Evolutionary conservation across 2,888 invertebrate genomes (phyloP), one percentile per base, ranked within the genome.

Genomic region (Amphipyra berbera): DNA sequence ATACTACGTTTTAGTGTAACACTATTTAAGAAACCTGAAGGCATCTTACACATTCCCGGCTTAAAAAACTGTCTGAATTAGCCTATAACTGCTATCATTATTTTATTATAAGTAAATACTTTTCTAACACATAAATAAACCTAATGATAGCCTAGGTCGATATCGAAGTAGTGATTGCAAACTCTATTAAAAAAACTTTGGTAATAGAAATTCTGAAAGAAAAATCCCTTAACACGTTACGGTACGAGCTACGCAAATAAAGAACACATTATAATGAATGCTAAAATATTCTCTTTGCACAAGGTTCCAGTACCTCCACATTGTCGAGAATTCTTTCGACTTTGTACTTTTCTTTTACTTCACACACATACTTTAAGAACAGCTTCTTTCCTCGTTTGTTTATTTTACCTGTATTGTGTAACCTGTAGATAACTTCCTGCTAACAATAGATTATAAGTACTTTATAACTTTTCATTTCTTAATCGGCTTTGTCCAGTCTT

Each of bases 281-380:
- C 41, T 69, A 64, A 70, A 53, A 64, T 53, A 64, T 69, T 69
- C 64, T 45, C 41, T 64, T 55, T 56, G 41, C 49, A 21, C 27
- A 40, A 58, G 47, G 52, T 55, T 52, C 48, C 48, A 41, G 49
- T 58, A 59, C 27, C 33, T 48, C 41, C 52, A 56, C 55, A 56
- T 48, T 64, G 70, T 70, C 55, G 55, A 38, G 53, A 58, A 63
- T 59, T 55, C 54, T 45, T 69, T 42, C n/a, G 47, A 63, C 58
- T 69, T 68, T 35, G 35, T 55, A 55, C 49, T 69, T 68, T 42
- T 52, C 47, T 40, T 54, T 53, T 33, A 33, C 53, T 50, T 58
- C 38, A 46, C 57, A 38, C 54, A 45, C 45, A 50, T 54, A 54
- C 45, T 68, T 45, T 27, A 15, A 48, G 48, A 49, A 42, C 33